Conservation (phyloP, 2,888 invertebrate genomes). For the Sabellastarte sp. region DNA sequence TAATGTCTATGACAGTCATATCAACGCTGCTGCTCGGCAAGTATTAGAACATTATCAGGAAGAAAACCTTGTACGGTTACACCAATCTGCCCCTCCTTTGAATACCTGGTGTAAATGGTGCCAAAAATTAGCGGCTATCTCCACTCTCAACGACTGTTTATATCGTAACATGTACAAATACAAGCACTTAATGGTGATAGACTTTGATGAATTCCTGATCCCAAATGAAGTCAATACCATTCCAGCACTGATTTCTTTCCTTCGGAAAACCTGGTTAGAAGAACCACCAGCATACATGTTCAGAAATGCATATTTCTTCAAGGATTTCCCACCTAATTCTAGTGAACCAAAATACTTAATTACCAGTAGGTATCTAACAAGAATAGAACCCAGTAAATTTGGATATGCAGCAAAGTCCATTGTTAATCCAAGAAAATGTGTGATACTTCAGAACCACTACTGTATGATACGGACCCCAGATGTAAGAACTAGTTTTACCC, state of each 20-base stretch:
- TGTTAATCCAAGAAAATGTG: slow-evolving; percentile 17
- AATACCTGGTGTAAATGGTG: slow-evolving; percentile 12
- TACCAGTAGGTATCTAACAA: slow-evolving; percentile 4
- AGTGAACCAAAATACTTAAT: background rate
- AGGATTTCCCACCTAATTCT: slow-evolving; percentile 10
- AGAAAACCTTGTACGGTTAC: slow-evolving; percentile 9
- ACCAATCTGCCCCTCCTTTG: slow-evolving; percentile 12
- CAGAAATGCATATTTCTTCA: slow-evolving; percentile 19
- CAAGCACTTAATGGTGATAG: slow-evolving; percentile 16
- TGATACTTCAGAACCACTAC: slow-evolving; percentile 17
- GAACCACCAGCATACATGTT: slow-evolving; percentile 8
- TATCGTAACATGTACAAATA: slow-evolving; percentile 27
- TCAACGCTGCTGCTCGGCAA: slow-evolving; percentile 4
- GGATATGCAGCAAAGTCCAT: slow-evolving; percentile 20
- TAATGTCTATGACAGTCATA: slow-evolving; percentile 16
- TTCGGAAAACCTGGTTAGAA: background rate
- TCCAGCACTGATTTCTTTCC: slow-evolving; percentile 6
- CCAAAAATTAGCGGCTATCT: slow-evolving; percentile 16
- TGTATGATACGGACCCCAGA: slow-evolving; percentile 10
- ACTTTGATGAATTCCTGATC: slow-evolving; percentile 26
- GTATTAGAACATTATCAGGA: slow-evolving; percentile 17
- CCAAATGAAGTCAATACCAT: slow-evolving; percentile 10
- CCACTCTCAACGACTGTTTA: slow-evolving; percentile 25
- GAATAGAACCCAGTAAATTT: slow-evolving; percentile 9
- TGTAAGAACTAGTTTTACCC: background rate